Conservation (phyloP, 2,797 vertebrate species). For the Sebastes baramenuke region DNA sequence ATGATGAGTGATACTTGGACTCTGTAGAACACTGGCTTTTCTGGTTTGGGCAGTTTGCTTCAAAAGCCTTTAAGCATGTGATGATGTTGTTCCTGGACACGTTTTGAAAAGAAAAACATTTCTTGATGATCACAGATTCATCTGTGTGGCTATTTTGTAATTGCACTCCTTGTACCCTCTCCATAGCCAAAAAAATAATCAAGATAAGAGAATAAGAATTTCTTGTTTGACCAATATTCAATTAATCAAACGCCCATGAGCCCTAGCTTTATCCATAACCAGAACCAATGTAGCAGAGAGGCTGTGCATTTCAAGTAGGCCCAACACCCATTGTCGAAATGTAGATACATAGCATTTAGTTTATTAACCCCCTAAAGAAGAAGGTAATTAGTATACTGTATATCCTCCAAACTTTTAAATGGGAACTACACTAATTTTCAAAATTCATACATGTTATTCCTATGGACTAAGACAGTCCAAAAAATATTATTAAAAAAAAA, state of each 20-base stretch:
- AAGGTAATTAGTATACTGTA: background rate
- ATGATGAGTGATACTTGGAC: background rate
- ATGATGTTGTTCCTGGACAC: background rate
- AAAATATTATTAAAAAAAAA: no score
- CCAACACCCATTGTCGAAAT: background rate
- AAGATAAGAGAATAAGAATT: background rate
- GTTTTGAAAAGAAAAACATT: background rate
- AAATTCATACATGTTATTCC: no score
- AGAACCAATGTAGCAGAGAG: background rate
- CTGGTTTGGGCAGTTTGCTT: background rate
- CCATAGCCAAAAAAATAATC: background rate
- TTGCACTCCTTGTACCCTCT: background rate
- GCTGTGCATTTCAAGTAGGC: background rate
- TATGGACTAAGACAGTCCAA: no score
- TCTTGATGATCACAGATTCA: background rate
- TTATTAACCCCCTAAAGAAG: background rate
- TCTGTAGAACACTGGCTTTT: background rate
- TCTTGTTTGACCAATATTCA: background rate
- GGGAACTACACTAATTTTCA: no score
- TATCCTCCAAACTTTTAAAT: background rate
- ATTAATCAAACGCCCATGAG: background rate
- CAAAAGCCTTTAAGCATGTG: background rate
- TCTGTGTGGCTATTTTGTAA: background rate
- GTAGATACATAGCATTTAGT: background rate
- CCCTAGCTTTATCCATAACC: background rate